Evolutionary conservation across 1,140 invertebrate genomes (phyloP).

Genomic region (Drosophila repletoides): DNA sequence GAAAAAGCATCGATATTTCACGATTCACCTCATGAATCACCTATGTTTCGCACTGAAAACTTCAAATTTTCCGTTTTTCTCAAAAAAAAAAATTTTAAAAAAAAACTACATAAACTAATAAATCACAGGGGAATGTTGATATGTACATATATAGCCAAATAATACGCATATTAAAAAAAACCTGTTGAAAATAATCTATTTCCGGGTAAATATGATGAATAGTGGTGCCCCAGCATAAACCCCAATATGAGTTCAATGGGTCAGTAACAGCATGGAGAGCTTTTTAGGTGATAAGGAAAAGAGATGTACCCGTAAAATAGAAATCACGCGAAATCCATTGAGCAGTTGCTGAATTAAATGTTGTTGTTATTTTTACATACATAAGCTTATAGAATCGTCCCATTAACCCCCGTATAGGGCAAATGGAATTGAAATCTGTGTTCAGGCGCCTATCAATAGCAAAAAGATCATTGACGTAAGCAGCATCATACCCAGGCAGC

Average conservation of each 20-base stretch:
- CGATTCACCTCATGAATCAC: no score
- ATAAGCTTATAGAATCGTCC: slow-evolving; percentile 18
- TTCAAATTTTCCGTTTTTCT: no score
- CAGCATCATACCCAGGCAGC: neutral
- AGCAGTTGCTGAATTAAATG: slow-evolving; percentile 1
- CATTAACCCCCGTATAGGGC: slow-evolving; percentile 32
- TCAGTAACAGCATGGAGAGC: slow-evolving; percentile 1
- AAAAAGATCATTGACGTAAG: slow-evolving; percentile 67
- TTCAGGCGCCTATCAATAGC: slow-evolving; percentile 22
- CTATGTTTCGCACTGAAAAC: no score
- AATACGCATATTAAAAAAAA: no score
- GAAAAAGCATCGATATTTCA: no score
- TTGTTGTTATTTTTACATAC: neutral
- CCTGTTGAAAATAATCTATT: neutral
- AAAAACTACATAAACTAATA: no score
- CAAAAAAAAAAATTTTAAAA: no score
- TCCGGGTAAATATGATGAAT: slow-evolving; percentile 11
- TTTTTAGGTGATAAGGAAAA: slow-evolving; percentile 1
- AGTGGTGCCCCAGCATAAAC: neutral
- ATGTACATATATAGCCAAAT: no score
- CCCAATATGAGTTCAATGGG: neutral
- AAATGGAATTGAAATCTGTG: slow-evolving; percentile 4
- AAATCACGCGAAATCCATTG: slow-evolving; percentile 27
- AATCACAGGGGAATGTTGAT: no score
- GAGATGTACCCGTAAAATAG: neutral